Evolutionary conservation across 2,888 invertebrate genomes (phyloP).

Genomic region (Meandrusa payeni): DNA sequence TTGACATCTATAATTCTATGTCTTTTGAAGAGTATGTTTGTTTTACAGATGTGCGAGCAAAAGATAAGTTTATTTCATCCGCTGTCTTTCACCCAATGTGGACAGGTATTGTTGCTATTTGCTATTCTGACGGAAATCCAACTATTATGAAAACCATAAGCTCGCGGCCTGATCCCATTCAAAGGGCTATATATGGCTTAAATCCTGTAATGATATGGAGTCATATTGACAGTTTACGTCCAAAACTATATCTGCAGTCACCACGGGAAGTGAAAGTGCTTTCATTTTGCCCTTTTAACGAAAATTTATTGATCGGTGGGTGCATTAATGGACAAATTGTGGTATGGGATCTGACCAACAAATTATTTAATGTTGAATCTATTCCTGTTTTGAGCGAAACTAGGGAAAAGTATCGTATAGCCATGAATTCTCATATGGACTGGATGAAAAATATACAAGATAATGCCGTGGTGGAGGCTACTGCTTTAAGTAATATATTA

Average conservation of each 20-base stretch:
- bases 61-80: slow-evolving; percentile 83
- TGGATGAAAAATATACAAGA: slow-evolving; percentile 86
- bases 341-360: slow-evolving; percentile 85
- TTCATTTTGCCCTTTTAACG: slow-evolving; percentile 85
- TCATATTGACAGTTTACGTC: slow-evolving; percentile 84
- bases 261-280: slow-evolving; percentile 84
- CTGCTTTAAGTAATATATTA: slow-evolving; percentile 82
- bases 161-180: slow-evolving; percentile 67
- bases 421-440: slow-evolving; percentile 82
- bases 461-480: slow-evolving; percentile 78
- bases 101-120: slow-evolving; percentile 84
- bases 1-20: slow-evolving; percentile 56
- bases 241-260: slow-evolving; percentile 85
- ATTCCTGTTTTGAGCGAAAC: slow-evolving; percentile 82
- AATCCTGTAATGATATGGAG: slow-evolving; percentile 89
- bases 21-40: slow-evolving; percentile 79
- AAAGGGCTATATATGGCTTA: slow-evolving; percentile 80
- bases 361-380: slow-evolving; percentile 82
- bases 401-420: slow-evolving; percentile 82
- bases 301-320: slow-evolving; percentile 86
- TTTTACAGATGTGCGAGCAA: slow-evolving; percentile 84
- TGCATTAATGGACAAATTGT: slow-evolving; percentile 86
- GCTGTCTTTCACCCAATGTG: slow-evolving; percentile 86
- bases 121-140: slow-evolving; percentile 83
- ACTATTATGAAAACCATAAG: slow-evolving; percentile 62